Base-by-base conservation (phyloP, 2,888 invertebrate species). In the Artemia sinica region DNA sequence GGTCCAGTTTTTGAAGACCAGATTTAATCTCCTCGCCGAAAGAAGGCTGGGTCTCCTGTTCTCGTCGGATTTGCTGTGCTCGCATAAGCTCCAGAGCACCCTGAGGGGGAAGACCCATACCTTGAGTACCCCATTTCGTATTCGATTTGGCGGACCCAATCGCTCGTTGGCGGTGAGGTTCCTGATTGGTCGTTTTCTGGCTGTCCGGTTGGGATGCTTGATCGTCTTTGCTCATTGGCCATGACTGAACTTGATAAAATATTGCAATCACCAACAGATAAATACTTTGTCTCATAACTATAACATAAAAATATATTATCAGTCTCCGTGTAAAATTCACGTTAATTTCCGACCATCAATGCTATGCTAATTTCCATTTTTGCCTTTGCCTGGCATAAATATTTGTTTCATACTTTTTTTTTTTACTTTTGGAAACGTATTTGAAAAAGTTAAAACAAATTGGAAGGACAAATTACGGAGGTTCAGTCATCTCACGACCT, bases 151-250 rank as follows among this genome's bases (percentile, higher is more conserved):
- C 18, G 58, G 58, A 10, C 18, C 58, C 18, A 18, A 58, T 18
- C 28, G 28, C 28, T 28, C 28, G 28, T 28, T 28, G 28, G 28
- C 28, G 28, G 28, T 28, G n/a, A n/a, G 58, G 18, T 18, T 58
- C 8, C 58, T 58, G 58, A 10, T 18, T 18, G 58, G n/a, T 58
- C 58, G n/a, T n/a, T n/a, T 58, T 58, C 58, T 58, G 58, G 58
- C 58, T 58, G 58, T 18, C 41, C 14, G 18, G 10, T 14, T 66
- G 66, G 66, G 11, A 6, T 67, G 49, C 67, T n/a, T 10, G 28
- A 49, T 67, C 49, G 18, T 67, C 67, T 28, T 67, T 67, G 13
- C 28, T 67, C 49, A 67, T 10, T 13, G 50, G 49, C 67, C 67
- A 67, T 49, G 67, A n/a, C 4, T 48, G 13, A 9, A 52, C 50